phyloP scores from a whole-genome alignment of 1,140 invertebrate species.

The Neodiprion lecontei region DNA sequence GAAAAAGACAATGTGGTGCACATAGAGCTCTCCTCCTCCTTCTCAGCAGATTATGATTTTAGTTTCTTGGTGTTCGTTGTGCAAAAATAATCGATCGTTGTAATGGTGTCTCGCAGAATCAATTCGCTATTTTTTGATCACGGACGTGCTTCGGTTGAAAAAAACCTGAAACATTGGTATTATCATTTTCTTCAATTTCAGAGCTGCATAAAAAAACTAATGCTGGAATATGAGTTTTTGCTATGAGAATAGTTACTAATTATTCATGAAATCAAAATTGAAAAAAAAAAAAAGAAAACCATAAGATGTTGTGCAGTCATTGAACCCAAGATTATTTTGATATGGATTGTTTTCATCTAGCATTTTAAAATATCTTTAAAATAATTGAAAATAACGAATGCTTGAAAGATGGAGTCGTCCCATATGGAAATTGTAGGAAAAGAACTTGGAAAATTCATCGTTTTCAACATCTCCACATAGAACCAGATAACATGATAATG shows the following conservation, averaged over 20 bases:
- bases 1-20: conserved; percentile 45
- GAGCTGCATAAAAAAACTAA: not conserved
- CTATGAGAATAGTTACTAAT: not conserved
- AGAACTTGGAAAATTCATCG: no score
- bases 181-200: not conserved
- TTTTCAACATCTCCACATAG: no score
- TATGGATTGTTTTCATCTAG: no score
- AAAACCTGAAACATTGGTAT: conserved; percentile 22
- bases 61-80: conserved; percentile 11
- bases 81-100: conserved; percentile 16
- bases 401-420: no score
- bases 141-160: conserved; percentile 7
- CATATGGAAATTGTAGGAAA: no score
- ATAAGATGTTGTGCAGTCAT: no score
- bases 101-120: conserved; percentile 22
- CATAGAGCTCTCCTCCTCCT: conserved; percentile 51
- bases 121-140: conserved; percentile 19
- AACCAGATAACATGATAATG: no score
- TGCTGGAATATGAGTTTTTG: not conserved
- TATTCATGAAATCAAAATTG: not conserved
- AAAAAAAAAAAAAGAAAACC: no score
- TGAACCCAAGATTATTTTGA: no score
- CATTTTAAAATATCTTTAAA: no score
- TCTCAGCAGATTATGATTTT: conserved; percentile 19
- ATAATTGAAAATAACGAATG: no score